Base-by-base conservation (phyloP, 2,888 invertebrate genomes). In the Clusia tigrina region DNA sequence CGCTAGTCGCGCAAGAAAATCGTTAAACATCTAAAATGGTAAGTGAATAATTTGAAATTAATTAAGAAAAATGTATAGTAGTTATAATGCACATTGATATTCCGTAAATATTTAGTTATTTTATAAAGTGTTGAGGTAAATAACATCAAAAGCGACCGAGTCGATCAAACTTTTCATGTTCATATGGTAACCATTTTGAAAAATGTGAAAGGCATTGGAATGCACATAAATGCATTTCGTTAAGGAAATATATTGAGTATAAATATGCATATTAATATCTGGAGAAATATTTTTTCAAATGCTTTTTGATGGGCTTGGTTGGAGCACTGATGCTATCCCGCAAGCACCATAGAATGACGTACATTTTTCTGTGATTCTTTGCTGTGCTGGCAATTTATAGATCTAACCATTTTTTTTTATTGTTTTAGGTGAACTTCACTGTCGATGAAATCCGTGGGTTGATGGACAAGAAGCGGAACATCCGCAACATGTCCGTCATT, bases 401-500 rank as follows among this genome's bases (percentile, higher is more conserved):
- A 20, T 25, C 48, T 22, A 53, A 12, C 26, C 20, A 15, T 86
- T 48, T 23, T 61, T 32, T 60, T 25, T 54, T 58, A 24, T 86
- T 22, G 22, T 60, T n/a, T 20, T 20, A 48, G 48, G 48, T 48
- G 20, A 99, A 99, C 91, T 99, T 99, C 87, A 99, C 98, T 74
- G 95, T 99, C 87, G 48, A 48, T 15, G 48, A 48, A 48, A 48
- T 48, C 48, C 48, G 99, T 87, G 88, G 83, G 85, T 95, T 99
- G 92, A 99, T 99, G 99, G 98, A 99, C 94, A 95, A 95, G 86
- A 98, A 98, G 89, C 89, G 89, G 88, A 99, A 99, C 85, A 99
- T 99, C 88, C 92, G 99, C 85, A 99, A 99, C 88, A 99, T 99
- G 98, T 99, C 98, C 84, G 99, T 99, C 87, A 99, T 99, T 85